Percentiles rank a stretch among this genome's conserved stretches.
Evolutionary conservation across 2,888 invertebrate species (phyloP).

Genomic region (Ctenicera cuprea): DNA sequence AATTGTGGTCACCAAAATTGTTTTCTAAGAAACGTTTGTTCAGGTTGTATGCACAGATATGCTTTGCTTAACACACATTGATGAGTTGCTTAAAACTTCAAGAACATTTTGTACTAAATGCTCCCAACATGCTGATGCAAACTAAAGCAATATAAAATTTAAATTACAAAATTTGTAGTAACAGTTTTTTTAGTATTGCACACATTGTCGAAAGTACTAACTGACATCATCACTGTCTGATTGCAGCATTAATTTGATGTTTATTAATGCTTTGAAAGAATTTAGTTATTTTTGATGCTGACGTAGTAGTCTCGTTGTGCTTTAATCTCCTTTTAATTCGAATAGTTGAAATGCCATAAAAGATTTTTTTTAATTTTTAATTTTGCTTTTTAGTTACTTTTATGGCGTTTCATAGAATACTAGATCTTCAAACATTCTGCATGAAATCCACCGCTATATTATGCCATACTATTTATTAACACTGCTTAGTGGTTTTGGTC

Average conservation of each 20-base stretch:
- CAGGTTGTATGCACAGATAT: conserved; percentile 29
- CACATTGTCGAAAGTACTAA: conserved; percentile 58
- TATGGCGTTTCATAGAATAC: conserved; percentile 44
- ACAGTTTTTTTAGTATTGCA: conserved; percentile 33
- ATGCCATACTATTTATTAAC: conserved; percentile 63
- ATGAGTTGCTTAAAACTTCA: conserved; percentile 1
- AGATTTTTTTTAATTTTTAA: conserved; percentile 43
- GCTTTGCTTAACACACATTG: conserved; percentile 23
- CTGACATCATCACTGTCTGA: conserved; percentile 67
- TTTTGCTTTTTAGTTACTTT: conserved; percentile 33
- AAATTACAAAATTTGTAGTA: conserved; percentile 38
- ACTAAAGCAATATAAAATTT: conserved; percentile 32
- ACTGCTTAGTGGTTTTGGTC: conserved; percentile 64
- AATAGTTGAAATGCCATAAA: conserved; percentile 51
- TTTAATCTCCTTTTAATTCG: conserved; percentile 53
- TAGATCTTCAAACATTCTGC: conserved; percentile 73
- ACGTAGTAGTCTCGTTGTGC: conserved; percentile 55
- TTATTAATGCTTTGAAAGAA: conserved; percentile 58
- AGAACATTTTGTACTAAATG: neutral
- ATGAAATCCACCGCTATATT: conserved; percentile 65
- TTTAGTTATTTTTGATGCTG: conserved; percentile 55
- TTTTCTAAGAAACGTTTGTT: neutral
- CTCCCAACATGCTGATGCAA: conserved; percentile 47
- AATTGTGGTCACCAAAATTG: no score
- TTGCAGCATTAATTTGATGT: conserved; percentile 63